Conservation (phyloP, 2,797 vertebrate species). For the Sebastes baramenuke region DNA sequence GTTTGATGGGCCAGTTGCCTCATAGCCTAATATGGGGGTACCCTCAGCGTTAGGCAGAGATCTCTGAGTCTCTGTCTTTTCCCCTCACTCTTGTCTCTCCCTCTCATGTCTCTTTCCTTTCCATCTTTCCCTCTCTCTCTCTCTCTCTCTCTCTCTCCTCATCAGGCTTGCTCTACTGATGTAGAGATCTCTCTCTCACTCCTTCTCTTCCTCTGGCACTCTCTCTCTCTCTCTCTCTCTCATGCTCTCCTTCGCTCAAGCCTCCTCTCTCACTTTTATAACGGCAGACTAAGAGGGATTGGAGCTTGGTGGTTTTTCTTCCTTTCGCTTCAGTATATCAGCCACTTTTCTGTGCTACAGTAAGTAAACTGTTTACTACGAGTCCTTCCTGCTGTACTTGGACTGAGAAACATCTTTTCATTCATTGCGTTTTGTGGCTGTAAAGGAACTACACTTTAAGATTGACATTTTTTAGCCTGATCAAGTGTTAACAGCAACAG, state of each 20-base stretch:
- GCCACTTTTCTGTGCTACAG: slow-evolving; percentile 41
- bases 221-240: slow-evolving; percentile 1
- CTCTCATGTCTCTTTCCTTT: slow-evolving; percentile 16
- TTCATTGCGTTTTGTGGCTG: slow-evolving; percentile 19
- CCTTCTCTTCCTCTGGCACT: slow-evolving; percentile 10
- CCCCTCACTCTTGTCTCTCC: neutral
- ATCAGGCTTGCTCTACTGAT: slow-evolving; percentile 17
- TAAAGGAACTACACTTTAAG: neutral
- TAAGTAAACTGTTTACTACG: slow-evolving; percentile 67
- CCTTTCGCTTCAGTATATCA: slow-evolving; percentile 40
- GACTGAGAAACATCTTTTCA: slow-evolving; percentile 24
- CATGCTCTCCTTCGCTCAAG: slow-evolving; percentile 24
- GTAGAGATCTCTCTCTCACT: slow-evolving; percentile 19
- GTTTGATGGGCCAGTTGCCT: slow-evolving; percentile 53
- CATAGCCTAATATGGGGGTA: slow-evolving; percentile 84
- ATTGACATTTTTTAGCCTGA: neutral
- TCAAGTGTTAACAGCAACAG: neutral
- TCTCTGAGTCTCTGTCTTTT: slow-evolving; percentile 12
- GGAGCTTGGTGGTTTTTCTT: slow-evolving; percentile 53
- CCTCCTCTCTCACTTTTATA: slow-evolving; percentile 53
- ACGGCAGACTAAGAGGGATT: slow-evolving; percentile 65
- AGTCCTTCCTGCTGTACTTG: slow-evolving; percentile 13
- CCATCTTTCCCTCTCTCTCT: slow-evolving; percentile 6
- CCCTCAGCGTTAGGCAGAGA: slow-evolving; percentile 45
- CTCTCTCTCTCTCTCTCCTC: slow-evolving; percentile 8